Conservation (phyloP, 1,140 invertebrate genomes). For the Scaptomyza montana region DNA sequence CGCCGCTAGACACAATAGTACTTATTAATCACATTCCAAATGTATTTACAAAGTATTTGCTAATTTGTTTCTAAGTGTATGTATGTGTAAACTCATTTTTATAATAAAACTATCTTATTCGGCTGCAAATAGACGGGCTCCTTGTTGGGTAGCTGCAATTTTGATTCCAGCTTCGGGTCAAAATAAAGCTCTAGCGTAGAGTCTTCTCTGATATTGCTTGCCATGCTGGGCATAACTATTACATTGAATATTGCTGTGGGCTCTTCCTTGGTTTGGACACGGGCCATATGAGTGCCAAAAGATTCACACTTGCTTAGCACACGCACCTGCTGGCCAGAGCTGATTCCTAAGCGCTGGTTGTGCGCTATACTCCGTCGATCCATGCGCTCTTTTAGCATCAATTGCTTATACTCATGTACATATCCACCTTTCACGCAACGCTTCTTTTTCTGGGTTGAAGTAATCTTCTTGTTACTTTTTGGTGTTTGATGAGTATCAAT, state of each 20-base stretch:
- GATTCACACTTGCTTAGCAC: conserved; percentile 26
- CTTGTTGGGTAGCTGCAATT: conserved; percentile 22
- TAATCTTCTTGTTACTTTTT: neutral
- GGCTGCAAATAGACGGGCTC: conserved; percentile 37
- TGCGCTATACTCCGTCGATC: conserved; percentile 31
- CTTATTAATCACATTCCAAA: conserved; percentile 5
- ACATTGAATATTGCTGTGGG: conserved; percentile 21
- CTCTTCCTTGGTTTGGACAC: neutral
- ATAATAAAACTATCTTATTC: conserved; percentile 51
- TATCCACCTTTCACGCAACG: conserved; percentile 35
- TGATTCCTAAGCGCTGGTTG: conserved; percentile 30
- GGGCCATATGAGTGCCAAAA: conserved; percentile 34
- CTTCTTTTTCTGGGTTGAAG: neutral
- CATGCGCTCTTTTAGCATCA: conserved; percentile 27
- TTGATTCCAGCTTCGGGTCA: neutral
- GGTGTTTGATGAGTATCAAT: neutral
- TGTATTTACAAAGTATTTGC: conserved; percentile 41
- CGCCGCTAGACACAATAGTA: conserved; percentile 53
- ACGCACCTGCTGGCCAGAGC: neutral
- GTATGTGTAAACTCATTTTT: conserved; percentile 9
- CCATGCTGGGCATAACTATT: conserved; percentile 21
- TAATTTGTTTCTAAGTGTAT: conserved; percentile 20
- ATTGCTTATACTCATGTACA: conserved; percentile 23
- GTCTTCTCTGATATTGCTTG: neutral
- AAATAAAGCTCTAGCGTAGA: conserved; percentile 21